Conservation (phyloP, 2,888 invertebrate genomes). For the Melanargia galathea region DNA sequence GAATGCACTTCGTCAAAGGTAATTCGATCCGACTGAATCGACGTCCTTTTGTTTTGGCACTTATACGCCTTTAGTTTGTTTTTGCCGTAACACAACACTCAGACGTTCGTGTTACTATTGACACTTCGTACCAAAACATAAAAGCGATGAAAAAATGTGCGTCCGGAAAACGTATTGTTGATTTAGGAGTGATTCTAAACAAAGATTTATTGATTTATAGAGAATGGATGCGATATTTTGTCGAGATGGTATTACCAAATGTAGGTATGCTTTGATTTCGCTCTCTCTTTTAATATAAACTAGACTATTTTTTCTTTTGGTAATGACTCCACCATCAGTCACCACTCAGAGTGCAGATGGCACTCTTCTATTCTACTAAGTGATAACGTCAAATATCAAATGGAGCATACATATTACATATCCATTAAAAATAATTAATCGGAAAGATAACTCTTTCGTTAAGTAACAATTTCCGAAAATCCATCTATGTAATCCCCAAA, state of each 20-base stretch:
- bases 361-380: not conserved
- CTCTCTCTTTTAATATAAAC: not conserved
- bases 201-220: slow-evolving; percentile 6
- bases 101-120: slow-evolving; percentile 75
- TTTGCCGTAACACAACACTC: slow-evolving; percentile 72
- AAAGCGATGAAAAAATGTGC: slow-evolving; percentile 49
- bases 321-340: not conserved
- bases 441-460: slow-evolving; percentile 2
- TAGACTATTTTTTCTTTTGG: not conserved
- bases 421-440: not conserved
- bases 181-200: slow-evolving; percentile 23
- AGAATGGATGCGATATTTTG: not conserved
- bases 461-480: slow-evolving; percentile 31
- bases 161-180: slow-evolving; percentile 37
- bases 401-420: not conserved
- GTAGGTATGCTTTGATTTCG: not conserved
- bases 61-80: slow-evolving; percentile 77
- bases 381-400: not conserved
- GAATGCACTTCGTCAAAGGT: slow-evolving; percentile 76
- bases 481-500: not conserved
- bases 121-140: slow-evolving; percentile 79
- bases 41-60: slow-evolving; percentile 79
- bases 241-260: not conserved
- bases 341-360: not conserved
- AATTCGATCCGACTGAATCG: slow-evolving; percentile 71